Base-by-base conservation (phyloP, 2,888 invertebrate species). In the Volucella inanis region DNA sequence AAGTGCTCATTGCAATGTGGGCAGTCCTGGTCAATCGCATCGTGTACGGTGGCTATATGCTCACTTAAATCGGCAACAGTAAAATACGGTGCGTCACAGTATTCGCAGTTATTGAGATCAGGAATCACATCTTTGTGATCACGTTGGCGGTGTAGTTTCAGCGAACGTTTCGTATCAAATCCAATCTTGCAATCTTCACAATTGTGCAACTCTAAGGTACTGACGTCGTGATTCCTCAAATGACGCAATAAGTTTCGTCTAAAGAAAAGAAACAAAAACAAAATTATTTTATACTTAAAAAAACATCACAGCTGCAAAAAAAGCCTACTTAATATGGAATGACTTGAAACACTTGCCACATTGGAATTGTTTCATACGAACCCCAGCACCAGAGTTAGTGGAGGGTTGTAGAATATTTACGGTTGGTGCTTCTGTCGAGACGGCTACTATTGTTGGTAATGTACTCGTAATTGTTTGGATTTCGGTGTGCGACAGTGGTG, bases 321-420 rank as follows among this genome's bases (percentile, higher is more conserved):
- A 81, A n/a, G n/a, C 88, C 82, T 89, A 90, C 90, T 89, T 90
- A 12, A 90, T 89, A 10, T 89, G 89, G 82, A 90, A 90, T 68
- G 89, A 89, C 87, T 90, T 90, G 50, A 89, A 90, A 79, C 90
- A 90, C 79, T 88, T 89, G 6, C 89, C 88, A 65, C 90, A 90
- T 76, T 90, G 89, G 83, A 88, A 90, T 55, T 89, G 88, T 71
- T 89, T 89, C n/a, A 88, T 88, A 43, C 89, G 88, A 61, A 87
- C 62, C 14, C 87, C 78, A 47, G 88, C 87, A 1, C 88, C 87
- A 3, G 88, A 78, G 31, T 88, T 87, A 0, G 83, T 81, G 11
- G 87, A 39, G 11, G 50, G 55, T 1, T 50, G 61, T n/a, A 59
- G 39, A 12, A 57, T 8, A 41, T 50, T 52, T 11, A 50, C 75